phyloP scores from a whole-genome alignment of 2,797 vertebrate species.

The Acanthopagrus latus region DNA sequence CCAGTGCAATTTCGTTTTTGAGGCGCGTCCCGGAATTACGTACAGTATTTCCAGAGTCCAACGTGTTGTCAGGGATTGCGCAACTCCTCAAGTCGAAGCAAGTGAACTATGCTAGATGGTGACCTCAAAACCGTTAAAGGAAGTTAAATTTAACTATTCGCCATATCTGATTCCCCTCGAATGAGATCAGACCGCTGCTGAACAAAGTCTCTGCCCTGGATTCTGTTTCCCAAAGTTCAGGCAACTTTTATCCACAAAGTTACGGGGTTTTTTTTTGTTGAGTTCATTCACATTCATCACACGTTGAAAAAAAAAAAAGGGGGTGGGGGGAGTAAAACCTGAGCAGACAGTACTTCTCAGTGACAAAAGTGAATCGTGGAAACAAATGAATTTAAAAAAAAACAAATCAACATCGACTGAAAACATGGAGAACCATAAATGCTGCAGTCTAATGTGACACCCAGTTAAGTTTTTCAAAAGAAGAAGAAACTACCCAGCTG shows the following conservation, averaged over 20 bases:
- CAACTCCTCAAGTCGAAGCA: constrained; percentile 72
- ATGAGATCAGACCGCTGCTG: constrained; percentile 43
- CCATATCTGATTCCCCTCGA: constrained; percentile 57
- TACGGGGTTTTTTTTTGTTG: neutral
- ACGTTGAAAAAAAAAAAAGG: neutral
- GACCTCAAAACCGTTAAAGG: constrained; percentile 61
- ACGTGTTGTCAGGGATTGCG: constrained; percentile 71
- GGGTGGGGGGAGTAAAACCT: constrained; percentile 31
- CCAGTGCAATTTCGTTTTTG: constrained; percentile 59
- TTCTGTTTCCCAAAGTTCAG: constrained; percentile 38
- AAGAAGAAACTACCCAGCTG: neutral
- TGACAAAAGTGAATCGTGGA: constrained; percentile 28
- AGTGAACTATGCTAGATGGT: constrained; percentile 63
- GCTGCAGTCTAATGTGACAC: constrained; percentile 29
- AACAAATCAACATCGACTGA: constrained; percentile 16
- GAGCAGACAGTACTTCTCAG: constrained; percentile 33
- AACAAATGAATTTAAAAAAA: constrained; percentile 12
- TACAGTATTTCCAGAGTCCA: constrained; percentile 54
- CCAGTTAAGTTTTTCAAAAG: constrained; percentile 18
- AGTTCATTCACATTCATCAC: constrained; percentile 39
- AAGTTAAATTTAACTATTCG: constrained; percentile 62
- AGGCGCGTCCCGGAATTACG: constrained; percentile 59
- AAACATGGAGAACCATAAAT: constrained; percentile 22
- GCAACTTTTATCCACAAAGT: neutral
- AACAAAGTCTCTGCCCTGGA: constrained; percentile 38